These are phyloP conservation scores for Crax fasciolata DNA, from an alignment of 2,797 vertebrate species.

Conservation along the genomic window DNA sequence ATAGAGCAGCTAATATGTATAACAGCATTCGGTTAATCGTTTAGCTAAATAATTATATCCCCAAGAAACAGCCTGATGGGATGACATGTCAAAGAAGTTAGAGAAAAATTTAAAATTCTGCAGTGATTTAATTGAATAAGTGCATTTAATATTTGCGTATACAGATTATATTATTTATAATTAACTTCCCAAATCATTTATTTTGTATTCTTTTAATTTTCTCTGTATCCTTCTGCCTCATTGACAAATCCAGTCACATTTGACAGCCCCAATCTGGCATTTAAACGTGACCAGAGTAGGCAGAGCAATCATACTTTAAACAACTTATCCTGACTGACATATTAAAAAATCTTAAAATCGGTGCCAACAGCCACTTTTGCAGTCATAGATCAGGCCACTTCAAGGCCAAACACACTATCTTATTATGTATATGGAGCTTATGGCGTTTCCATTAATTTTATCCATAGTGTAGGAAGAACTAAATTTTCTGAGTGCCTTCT, in stretches of 20 bases:
- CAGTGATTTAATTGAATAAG: constrained; percentile 69
- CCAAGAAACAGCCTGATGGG: constrained; percentile 41
- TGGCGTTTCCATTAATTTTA: constrained; percentile 29
- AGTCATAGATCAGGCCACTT: neutral
- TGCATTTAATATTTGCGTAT: constrained; percentile 70
- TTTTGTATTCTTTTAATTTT: constrained; percentile 62
- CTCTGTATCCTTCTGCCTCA: neutral
- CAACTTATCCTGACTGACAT: constrained; percentile 5
- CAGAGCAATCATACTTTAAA: constrained; percentile 43
- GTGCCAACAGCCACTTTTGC: neutral
- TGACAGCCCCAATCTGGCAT: neutral
- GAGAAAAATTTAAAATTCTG: constrained; percentile 61
- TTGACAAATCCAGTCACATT: constrained; percentile 65
- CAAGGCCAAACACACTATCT: neutral
- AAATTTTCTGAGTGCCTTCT: neutral
- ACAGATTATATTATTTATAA: constrained; percentile 73
- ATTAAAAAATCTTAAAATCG: neutral
- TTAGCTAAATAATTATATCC: constrained; percentile 72
- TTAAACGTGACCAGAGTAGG: constrained; percentile 37
- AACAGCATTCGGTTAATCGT: constrained; percentile 49
- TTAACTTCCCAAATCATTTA: constrained; percentile 60
- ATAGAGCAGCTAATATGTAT: constrained; percentile 25
- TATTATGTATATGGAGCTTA: neutral
- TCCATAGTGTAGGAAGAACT: neutral
- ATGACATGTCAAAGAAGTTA: constrained; percentile 49